These are phyloP conservation scores for Scaptomyza caliginosa DNA, from an alignment of 2,888 invertebrate genomes.

Conservation along the genomic window DNA sequence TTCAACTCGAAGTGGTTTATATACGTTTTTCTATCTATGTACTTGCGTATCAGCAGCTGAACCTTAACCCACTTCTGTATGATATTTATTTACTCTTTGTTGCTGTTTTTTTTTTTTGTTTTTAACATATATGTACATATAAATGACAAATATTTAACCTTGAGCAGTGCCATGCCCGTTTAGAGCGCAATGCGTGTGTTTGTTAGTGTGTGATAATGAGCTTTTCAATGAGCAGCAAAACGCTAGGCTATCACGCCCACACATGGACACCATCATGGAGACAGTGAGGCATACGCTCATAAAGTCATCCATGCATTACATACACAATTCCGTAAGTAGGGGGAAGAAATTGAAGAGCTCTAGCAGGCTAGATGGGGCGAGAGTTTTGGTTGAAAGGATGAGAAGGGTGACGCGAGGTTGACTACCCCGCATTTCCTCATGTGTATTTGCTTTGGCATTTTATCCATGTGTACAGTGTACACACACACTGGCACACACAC, in stretches of 20 bases:
- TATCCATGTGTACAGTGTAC: constrained; percentile 15
- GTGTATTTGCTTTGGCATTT: constrained; percentile 68
- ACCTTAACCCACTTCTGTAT: constrained; percentile 52
- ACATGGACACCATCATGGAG: constrained; percentile 12
- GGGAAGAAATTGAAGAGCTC: constrained; percentile 32
- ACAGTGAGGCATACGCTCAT: constrained; percentile 28
- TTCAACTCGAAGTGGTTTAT: constrained; percentile 22
- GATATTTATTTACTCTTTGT: constrained; percentile 7
- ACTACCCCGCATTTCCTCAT: constrained; percentile 66
- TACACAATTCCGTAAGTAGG: constrained; percentile 16
- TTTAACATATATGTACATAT: constrained; percentile 16
- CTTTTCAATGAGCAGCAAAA: constrained; percentile 57
- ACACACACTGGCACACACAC: constrained; percentile 8
- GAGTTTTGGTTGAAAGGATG: neutral
- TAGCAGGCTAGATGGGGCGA: neutral
- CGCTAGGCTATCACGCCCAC: constrained; percentile 51
- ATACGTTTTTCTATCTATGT: neutral
- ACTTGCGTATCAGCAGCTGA: constrained; percentile 11
- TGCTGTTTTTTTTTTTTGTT: neutral
- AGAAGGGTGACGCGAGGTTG: neutral
- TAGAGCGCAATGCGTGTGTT: constrained; percentile 9
- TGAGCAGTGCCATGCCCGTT: constrained; percentile 29
- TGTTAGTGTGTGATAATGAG: constrained; percentile 52
- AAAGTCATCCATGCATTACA: constrained; percentile 43
- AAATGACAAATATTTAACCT: constrained; percentile 50